Evolutionary conservation across 2,797 vertebrate species (phyloP).

Genomic region (Tokudaia tokunoshimensis): DNA sequence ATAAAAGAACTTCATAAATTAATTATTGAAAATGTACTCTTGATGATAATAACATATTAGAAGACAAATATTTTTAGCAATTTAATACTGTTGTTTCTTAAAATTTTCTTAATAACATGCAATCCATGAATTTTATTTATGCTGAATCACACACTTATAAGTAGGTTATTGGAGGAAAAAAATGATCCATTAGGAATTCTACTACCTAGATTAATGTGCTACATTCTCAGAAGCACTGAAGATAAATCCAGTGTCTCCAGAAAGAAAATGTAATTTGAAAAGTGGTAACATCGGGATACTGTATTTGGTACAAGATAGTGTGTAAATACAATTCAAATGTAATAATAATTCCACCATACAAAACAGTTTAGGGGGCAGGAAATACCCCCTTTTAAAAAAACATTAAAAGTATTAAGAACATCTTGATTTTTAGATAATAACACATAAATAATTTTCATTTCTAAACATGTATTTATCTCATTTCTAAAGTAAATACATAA

Average conservation of each 20-base stretch:
- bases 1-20: neutral
- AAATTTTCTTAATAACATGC: neutral
- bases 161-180: slow-evolving; percentile 61
- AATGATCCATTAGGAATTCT: slow-evolving; percentile 20
- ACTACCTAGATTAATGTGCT: neutral
- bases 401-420: neutral
- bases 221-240: slow-evolving; percentile 5
- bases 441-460: slow-evolving; percentile 28
- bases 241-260: neutral
- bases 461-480: neutral
- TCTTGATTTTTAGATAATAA: neutral
- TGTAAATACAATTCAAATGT: neutral
- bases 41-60: neutral
- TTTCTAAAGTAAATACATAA: slow-evolving; percentile 29
- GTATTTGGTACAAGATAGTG: neutral
- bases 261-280: neutral
- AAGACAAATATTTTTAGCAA: slow-evolving; percentile 51
- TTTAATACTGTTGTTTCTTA: neutral
- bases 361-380: neutral
- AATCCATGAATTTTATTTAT: slow-evolving; percentile 49
- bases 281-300: neutral
- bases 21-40: slow-evolving; percentile 10
- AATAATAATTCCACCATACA: neutral
- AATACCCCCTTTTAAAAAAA: neutral
- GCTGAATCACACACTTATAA: neutral